Base-by-base conservation (phyloP, 2,888 invertebrate species). In the Argyra leucocephala region DNA sequence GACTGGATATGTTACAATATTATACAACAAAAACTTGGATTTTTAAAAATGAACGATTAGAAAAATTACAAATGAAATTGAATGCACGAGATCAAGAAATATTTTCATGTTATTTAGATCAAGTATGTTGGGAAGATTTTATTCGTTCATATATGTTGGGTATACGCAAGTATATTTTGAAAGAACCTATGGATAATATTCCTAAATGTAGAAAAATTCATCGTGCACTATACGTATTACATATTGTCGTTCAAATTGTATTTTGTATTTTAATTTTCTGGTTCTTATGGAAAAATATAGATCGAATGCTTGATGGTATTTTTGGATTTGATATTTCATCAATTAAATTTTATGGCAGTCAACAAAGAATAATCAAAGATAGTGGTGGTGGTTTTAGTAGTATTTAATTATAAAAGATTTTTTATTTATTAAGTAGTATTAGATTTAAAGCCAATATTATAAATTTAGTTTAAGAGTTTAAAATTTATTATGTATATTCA, bases 11-110 rank as follows among this genome's bases (percentile, higher is more conserved):
- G 1, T 76, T 92, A 22, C 85, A 88, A 72, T 91, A 89, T 76
- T 92, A 92, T 76, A 90, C 90, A 18, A 88, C 86, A 62, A 85
- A 87, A 70, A 82, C 86, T 67, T 96, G 96, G 96, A 78, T 84
- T 57, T 93, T 93, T 75, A 82, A 79, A 36, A 88, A 86, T 69
- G 83, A 83, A 5, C 85, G 86, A 67, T 83, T 86, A 69, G 76
- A 80, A 65, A 79, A 83, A 0, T 76, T 90, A 4, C 80, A 79
- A 66, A 74, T 81, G 0, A 78, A 78, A 21, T 74, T 91, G 60
- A 82, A 78, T 0, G 75, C 77, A 0, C 78, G 78, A 18, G 90
- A 89, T 69, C 81, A 78, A 69, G 76, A 86, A 64, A 80, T 81
- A 0, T 93, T 90, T 71, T 85, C 84, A 68, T 83, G 84, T 0